A percentile compares a stretch with the other conserved stretches of the same genome.
phyloP scores from a whole-genome alignment of 2,888 invertebrate species.

The Gymnosoma rotundatum region DNA sequence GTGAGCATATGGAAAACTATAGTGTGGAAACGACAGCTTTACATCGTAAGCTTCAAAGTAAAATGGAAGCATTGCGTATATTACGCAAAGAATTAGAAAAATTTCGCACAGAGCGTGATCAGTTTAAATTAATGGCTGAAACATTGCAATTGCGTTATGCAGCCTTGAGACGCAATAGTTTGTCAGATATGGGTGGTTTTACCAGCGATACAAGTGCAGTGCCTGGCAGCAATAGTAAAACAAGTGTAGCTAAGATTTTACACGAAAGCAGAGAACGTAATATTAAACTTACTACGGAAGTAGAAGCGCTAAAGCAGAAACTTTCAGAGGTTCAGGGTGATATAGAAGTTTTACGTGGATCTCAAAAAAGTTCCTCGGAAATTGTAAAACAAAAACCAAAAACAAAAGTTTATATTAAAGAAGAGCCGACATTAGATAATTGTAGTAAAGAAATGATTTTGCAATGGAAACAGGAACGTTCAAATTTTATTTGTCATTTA shows the following conservation, averaged over 20 bases:
- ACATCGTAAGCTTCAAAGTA: slow-evolving; percentile 89
- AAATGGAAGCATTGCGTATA: slow-evolving; percentile 91
- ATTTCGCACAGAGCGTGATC: slow-evolving; percentile 90
- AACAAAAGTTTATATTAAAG: slow-evolving; percentile 39
- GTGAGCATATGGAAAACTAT: slow-evolving; percentile 82
- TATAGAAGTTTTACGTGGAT: slow-evolving; percentile 84
- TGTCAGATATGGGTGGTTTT: slow-evolving; percentile 56
- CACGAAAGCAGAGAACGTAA: slow-evolving; percentile 85
- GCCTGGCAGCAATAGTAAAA: slow-evolving; percentile 74
- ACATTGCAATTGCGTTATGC: slow-evolving; percentile 86
- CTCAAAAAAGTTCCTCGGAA: slow-evolving; percentile 30
- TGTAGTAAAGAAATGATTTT: slow-evolving; percentile 51
- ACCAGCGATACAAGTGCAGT: slow-evolving; percentile 77
- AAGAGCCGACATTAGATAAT: slow-evolving; percentile 32
- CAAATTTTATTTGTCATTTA: slow-evolving; percentile 80
- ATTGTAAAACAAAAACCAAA: slow-evolving; percentile 31
- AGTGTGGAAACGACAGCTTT: slow-evolving; percentile 83
- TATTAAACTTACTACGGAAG: slow-evolving; percentile 83
- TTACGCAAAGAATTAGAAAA: slow-evolving; percentile 90
- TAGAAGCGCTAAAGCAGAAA: slow-evolving; percentile 88
- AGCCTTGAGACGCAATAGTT: slow-evolving; percentile 82
- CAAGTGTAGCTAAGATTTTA: slow-evolving; percentile 84
- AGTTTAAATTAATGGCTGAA: slow-evolving; percentile 91
- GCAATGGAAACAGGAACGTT: slow-evolving; percentile 81
- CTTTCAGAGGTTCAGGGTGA: slow-evolving; percentile 88